phyloP scores from a whole-genome alignment of 2,888 invertebrate species.

The Melieria crassipennis region DNA sequence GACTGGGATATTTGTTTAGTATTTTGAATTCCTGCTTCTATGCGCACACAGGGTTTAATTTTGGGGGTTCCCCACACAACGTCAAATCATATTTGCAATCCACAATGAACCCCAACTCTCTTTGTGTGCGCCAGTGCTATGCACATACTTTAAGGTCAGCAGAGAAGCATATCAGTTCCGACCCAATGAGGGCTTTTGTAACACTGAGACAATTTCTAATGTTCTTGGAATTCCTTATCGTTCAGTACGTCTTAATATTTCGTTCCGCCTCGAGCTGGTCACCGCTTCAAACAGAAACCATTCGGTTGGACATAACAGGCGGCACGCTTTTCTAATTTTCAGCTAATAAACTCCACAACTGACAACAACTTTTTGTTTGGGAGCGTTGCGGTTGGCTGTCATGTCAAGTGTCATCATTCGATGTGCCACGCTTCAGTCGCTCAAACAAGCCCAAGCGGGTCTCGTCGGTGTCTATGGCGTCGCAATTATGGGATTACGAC shows the following conservation, averaged over 20 bases:
- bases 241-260: not conserved
- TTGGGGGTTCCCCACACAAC: too few species aligned
- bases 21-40: too few species aligned
- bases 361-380: not conserved
- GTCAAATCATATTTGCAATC: not conserved
- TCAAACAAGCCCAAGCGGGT: not conserved
- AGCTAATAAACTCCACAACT: slow-evolving; percentile 19
- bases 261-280: not conserved
- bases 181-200: too few species aligned
- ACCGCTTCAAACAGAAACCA: not conserved
- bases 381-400: not conserved
- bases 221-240: too few species aligned
- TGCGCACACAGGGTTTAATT: too few species aligned
- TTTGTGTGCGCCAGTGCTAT: too few species aligned
- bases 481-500: slow-evolving; percentile 23
- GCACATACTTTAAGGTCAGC: too few species aligned
- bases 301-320: not conserved
- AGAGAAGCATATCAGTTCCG: too few species aligned
- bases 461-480: too few species aligned
- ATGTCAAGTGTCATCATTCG: slow-evolving; percentile 3
- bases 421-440: not conserved
- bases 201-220: too few species aligned
- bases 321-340: slow-evolving; percentile 19
- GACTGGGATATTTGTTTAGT: too few species aligned
- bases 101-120: not conserved